Base-by-base conservation (phyloP, 2,797 vertebrate species). In the Falco berigora region DNA sequence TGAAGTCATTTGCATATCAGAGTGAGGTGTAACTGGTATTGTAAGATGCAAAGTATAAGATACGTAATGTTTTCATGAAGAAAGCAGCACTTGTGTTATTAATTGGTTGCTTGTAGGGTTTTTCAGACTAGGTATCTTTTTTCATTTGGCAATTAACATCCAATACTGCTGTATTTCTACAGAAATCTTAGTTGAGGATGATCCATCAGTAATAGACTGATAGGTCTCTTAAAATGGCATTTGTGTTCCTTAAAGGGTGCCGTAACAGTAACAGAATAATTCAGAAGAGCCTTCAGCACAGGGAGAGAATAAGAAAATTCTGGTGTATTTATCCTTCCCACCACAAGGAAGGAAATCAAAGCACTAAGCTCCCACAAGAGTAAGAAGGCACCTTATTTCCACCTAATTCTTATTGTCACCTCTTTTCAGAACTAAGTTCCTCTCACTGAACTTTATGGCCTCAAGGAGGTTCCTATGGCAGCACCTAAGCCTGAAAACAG, bases 1-100 rank as follows among this genome's bases (percentile, higher is more conserved):
- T 0, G 0, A 9, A 21, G 21, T 25, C 24, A 19, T 4, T 21
- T 32, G 63, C 16, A 1, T 12, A 14, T 16, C 0, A 0, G 27
- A 46, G 42, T n/a, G 47, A 76, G 36, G 10, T 36, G 32, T 28
- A 49, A 21, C 52, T 34, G 52, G 32, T 3, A 1, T 16, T 28
- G 46, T 42, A 40, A 55, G 5, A 6, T 46, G 36, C 0, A 0
- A 80, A 72, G 17, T 32, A 42, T 14, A 34, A 59, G 34, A 64
- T 11, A 23, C 40, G 8, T 0, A 2, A 46, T 2, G 36, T 76
- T 63, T 78, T 46, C 5, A 46, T 22, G 11, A 83, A 53, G 56
- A 55, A 79, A 64, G 23, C 13, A 71, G 24, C 23, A 50, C 6
- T 16, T 79, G 7, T 38, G 17, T 58, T 79, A 24, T 66, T 76